A percentile compares a stretch with the other conserved stretches of the same genome.
Conservation (phyloP, 2,888 invertebrate genomes). For the Pachliopta kotzebuea region DNA sequence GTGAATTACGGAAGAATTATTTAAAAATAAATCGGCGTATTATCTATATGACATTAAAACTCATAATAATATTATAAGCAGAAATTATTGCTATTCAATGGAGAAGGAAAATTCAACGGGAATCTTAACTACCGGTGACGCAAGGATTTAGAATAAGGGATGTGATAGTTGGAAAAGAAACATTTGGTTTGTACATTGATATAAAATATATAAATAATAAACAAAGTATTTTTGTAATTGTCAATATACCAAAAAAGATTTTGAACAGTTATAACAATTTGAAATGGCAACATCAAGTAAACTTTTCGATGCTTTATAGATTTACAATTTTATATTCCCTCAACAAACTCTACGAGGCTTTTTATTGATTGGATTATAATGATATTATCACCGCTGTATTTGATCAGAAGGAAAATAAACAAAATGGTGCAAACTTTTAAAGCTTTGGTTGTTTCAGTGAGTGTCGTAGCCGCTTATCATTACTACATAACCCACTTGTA, state of each 20-base stretch:
- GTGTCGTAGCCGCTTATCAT: slow-evolving; percentile 47
- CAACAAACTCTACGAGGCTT: slow-evolving; percentile 16
- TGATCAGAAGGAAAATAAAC: slow-evolving; percentile 15
- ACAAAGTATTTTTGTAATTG: neutral
- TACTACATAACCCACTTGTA: slow-evolving; percentile 39
- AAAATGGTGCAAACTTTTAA: slow-evolving; percentile 45
- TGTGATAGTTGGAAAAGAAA: too few species aligned
- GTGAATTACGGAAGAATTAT: too few species aligned
- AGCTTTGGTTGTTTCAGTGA: slow-evolving; percentile 42
- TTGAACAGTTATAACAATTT: neutral
- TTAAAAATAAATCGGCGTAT: too few species aligned
- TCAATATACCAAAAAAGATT: neutral
- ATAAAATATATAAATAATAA: too few species aligned
- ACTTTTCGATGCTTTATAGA: slow-evolving; percentile 11
- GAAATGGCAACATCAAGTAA: neutral
- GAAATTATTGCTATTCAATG: too few species aligned
- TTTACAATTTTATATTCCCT: neutral
- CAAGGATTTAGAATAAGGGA: too few species aligned
- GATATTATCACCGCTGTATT: slow-evolving; percentile 14
- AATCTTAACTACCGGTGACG: too few species aligned
- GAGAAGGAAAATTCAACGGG: too few species aligned
- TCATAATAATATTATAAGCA: too few species aligned
- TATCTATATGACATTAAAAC: too few species aligned
- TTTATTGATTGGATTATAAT: slow-evolving; percentile 19
- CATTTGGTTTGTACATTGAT: too few species aligned